Evolutionary conservation across 2,797 vertebrate species (phyloP).

Genomic region (Taeniopygia guttata): DNA sequence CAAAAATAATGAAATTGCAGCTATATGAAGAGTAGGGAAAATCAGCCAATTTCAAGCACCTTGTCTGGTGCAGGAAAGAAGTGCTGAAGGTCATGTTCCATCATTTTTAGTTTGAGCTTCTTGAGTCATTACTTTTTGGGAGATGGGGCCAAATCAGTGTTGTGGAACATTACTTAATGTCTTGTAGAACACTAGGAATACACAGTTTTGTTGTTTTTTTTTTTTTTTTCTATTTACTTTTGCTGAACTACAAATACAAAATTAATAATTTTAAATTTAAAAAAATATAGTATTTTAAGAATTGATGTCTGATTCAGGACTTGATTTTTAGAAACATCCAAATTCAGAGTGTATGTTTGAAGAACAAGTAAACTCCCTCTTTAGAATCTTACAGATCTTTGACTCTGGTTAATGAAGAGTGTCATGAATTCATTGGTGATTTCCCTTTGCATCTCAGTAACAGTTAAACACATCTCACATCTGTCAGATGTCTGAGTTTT

Average conservation of each 20-base stretch:
- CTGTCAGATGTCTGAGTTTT: neutral
- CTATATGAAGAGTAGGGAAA: neutral
- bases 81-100: neutral
- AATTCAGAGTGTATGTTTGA: neutral
- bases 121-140: neutral
- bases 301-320: neutral
- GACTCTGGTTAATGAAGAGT: neutral
- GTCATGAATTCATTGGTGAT: neutral
- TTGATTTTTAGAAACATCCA: neutral
- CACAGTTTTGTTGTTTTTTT: too few relatives aligned
- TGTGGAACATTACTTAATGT: neutral
- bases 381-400: neutral
- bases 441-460: neutral
- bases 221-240: neutral
- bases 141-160: neutral
- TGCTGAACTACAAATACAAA: neutral
- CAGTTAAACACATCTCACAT: neutral
- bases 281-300: neutral
- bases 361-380: neutral
- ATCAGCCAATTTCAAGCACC: neutral
- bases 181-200: neutral
- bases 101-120: neutral
- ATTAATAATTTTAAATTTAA: neutral
- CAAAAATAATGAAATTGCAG: neutral
- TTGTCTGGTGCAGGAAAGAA: neutral